A percentile compares a stretch with the other conserved stretches of the same genome.
Conservation (phyloP, 2,888 invertebrate species). For the Apamea anceps region DNA sequence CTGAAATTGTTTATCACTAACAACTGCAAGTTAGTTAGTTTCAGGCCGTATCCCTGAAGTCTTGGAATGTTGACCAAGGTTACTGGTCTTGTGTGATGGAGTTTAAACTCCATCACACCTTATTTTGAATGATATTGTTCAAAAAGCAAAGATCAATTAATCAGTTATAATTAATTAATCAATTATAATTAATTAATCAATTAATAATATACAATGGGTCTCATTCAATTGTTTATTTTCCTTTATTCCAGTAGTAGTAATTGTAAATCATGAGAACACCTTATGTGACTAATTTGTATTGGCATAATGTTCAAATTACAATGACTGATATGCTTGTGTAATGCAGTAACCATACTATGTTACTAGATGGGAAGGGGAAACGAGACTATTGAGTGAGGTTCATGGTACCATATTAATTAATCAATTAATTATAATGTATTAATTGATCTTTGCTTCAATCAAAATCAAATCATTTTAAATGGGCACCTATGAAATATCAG, state of each 20-base stretch:
- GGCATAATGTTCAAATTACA: background rate
- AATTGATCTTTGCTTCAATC: background rate
- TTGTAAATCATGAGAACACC: background rate
- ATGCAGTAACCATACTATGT: background rate
- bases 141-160: background rate
- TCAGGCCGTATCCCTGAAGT: background rate
- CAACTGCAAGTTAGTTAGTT: background rate
- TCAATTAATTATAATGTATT: background rate
- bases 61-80: background rate
- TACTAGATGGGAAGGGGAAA: background rate
- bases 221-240: conserved; percentile 6
- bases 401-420: background rate
- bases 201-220: background rate
- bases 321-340: background rate
- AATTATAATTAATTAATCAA: background rate
- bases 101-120: background rate
- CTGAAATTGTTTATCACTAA: background rate
- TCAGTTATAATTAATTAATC: background rate
- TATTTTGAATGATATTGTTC: background rate
- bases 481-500: background rate
- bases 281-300: background rate
- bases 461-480: background rate
- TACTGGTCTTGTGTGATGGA: background rate
- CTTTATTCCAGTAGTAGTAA: background rate
- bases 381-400: background rate